Percentiles rank a stretch among this genome's conserved stretches.
These are phyloP conservation scores for Subacronicta megacephala DNA, from an alignment of 2,888 invertebrate species.

Conservation along the genomic window DNA sequence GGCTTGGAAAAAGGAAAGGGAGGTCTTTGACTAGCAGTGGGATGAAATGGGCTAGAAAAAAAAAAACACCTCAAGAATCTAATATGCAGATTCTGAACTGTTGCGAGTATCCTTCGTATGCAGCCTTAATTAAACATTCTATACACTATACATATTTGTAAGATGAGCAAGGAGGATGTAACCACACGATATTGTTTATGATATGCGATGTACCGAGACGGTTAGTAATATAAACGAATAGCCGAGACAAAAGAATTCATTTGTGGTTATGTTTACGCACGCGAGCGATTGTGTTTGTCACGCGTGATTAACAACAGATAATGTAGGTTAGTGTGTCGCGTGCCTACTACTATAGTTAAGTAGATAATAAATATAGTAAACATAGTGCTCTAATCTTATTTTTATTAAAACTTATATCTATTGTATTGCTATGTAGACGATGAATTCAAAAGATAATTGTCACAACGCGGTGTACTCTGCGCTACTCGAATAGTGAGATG, in stretches of 20 bases:
- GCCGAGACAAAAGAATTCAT: slow-evolving; percentile 50
- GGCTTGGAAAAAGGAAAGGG: no score
- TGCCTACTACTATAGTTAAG: slow-evolving; percentile 40
- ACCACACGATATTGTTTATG: slow-evolving; percentile 20
- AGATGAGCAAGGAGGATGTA: slow-evolving; percentile 28
- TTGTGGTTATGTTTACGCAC: slow-evolving; percentile 65
- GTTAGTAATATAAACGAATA: slow-evolving; percentile 51
- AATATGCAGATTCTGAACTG: no score
- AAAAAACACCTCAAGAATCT: no score
- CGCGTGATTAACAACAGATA: slow-evolving; percentile 76
- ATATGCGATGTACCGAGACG: slow-evolving; percentile 35
- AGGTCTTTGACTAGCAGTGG: no score
- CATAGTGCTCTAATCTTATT: slow-evolving; percentile 28
- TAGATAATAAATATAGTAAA: slow-evolving; percentile 37
- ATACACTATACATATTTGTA: slow-evolving; percentile 1
- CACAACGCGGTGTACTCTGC: slow-evolving; percentile 12
- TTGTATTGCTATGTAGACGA: background rate
- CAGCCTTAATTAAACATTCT: background rate
- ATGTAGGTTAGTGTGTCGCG: slow-evolving; percentile 80
- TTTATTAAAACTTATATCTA: background rate
- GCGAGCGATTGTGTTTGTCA: slow-evolving; percentile 73
- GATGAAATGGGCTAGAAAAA: no score
- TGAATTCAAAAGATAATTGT: slow-evolving; percentile 13
- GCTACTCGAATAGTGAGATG: background rate
- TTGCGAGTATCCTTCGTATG: background rate